Evolutionary conservation across 1,140 invertebrate genomes (phyloP), one percentile per base, ranked within the genome.

Genomic region (Cylas formicarius): DNA sequence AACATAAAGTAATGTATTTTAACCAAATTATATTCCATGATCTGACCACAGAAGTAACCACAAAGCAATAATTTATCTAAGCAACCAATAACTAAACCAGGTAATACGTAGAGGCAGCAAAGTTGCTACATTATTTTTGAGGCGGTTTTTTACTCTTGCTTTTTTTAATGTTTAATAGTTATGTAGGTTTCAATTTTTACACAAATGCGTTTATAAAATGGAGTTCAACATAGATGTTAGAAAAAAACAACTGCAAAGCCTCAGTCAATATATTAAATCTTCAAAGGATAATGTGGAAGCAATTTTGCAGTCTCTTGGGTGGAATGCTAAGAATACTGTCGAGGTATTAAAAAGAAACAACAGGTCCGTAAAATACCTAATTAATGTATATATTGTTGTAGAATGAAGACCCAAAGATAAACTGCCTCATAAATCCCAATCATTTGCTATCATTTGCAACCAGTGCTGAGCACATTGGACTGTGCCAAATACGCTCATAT

Each of bases 401-500:
- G 49, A 27, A 57, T 48, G 58, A 58, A n/a, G 48, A 53, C 14
- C 28, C 38, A 24, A 49, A 54, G 13, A 44, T 71, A 1, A 50
- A 44, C 8, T 76, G 74, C 48, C 68, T 70, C 0, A 63, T 72
- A 24, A 58, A 73, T 56, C 26, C 56, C 4, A 61, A 62, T 1
- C 74, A 76, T 54, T 57, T 55, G 44, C 48, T 76, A 23, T 58
- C 60, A 11, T 40, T 62, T 37, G 58, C 61, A 44, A 60, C 36
- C 19, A 44, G 69, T 3, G 59, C 67, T 27, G 47, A 62, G 26
- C 74, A 75, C 60, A 40, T 73, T 2, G 44, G 67, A 23, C 57
- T 46, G 34, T 76, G 73, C 56, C 61, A 63, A 34, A 65, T 72
- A 61, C 71, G 63, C 56, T 57, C 59, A 8, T 66, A 71, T 51